A percentile compares a stretch with the other conserved stretches of the same genome.
Conservation (phyloP, 2,888 invertebrate genomes). For the Tiliacea aurago region DNA sequence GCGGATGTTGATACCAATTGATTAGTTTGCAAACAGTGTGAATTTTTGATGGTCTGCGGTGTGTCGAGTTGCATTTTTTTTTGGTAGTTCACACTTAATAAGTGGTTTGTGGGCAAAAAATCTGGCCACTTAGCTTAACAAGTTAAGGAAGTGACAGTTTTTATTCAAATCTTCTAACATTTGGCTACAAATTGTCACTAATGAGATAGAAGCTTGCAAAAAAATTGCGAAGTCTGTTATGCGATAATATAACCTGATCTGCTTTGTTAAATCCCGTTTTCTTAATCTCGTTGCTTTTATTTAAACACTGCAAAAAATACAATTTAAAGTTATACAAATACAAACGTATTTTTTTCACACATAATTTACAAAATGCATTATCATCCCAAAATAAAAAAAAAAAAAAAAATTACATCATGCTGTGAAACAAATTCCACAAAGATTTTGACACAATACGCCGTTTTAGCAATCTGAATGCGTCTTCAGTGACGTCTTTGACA, state of each 20-base stretch:
- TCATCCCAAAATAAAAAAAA: background rate
- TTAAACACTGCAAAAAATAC: no score
- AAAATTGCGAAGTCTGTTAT: background rate
- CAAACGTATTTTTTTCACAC: background rate
- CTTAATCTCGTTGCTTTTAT: background rate
- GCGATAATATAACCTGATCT: background rate
- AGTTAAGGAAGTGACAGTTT: slow-evolving; percentile 47
- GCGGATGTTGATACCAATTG: slow-evolving; percentile 81
- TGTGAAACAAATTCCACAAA: slow-evolving; percentile 79
- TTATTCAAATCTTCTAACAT: background rate
- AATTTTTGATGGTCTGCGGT: slow-evolving; percentile 70
- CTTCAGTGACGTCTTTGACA: slow-evolving; percentile 75
- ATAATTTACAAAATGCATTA: slow-evolving; percentile 11
- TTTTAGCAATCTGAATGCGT: slow-evolving; percentile 61
- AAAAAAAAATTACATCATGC: slow-evolving; percentile 69
- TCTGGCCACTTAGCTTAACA: slow-evolving; percentile 44
- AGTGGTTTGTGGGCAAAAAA: slow-evolving; percentile 65
- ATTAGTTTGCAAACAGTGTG: slow-evolving; percentile 74
- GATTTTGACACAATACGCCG: slow-evolving; percentile 77
- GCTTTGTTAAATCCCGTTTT: background rate
- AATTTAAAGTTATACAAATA: background rate
- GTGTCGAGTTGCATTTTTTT: slow-evolving; percentile 66
- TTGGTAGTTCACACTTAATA: slow-evolving; percentile 68
- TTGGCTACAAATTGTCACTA: slow-evolving; percentile 18
- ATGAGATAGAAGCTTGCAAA: slow-evolving; percentile 1